phyloP scores from a whole-genome alignment of 2,797 vertebrate species.

The Neomorphus geoffroyi region DNA sequence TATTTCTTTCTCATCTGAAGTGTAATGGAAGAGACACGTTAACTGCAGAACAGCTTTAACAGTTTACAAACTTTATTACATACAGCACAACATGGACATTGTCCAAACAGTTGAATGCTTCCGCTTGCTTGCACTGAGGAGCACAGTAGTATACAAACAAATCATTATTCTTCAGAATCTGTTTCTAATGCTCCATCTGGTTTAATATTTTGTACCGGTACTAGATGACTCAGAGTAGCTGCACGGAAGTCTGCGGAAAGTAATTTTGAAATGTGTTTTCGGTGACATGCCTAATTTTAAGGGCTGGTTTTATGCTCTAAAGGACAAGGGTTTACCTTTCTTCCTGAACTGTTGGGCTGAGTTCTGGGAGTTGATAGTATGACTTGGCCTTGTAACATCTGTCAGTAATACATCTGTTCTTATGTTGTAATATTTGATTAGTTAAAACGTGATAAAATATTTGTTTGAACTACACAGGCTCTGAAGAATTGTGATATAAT shows the following conservation, averaged over 20 bases:
- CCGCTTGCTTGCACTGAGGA: background rate
- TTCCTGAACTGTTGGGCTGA: background rate
- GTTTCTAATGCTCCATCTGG: constrained; percentile 5
- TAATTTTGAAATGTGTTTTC: background rate
- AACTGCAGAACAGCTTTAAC: background rate
- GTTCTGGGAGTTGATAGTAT: background rate
- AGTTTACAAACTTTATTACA: background rate
- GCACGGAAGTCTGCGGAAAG: background rate
- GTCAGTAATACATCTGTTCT: background rate
- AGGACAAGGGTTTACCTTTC: background rate
- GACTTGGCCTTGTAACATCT: background rate
- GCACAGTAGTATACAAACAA: background rate
- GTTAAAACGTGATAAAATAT: background rate
- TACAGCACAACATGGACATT: background rate
- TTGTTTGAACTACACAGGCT: background rate
- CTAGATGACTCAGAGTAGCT: background rate
- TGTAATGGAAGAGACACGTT: background rate
- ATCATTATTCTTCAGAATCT: background rate
- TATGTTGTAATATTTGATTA: background rate
- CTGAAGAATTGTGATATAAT: background rate
- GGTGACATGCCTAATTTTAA: background rate
- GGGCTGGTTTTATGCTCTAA: background rate
- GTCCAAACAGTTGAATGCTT: background rate
- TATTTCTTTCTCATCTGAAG: background rate
- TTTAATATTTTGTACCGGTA: background rate